Conservation (phyloP, 2,113 vertebrate species). For the Nothocercus julius region DNA sequence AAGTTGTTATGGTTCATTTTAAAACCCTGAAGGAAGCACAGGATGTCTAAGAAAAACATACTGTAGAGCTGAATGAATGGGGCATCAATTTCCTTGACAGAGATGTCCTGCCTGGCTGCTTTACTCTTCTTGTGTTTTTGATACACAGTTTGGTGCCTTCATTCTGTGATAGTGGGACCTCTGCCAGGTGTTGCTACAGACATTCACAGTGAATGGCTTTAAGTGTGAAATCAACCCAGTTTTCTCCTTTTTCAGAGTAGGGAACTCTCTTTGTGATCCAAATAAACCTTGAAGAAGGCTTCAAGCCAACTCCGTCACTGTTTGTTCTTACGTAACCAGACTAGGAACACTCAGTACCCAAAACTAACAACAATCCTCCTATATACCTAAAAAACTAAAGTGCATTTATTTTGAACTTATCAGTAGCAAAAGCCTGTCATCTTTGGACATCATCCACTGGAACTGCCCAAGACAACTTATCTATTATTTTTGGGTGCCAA, state of each 20-base stretch:
- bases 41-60: conserved; percentile 58
- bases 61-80: conserved; percentile 36
- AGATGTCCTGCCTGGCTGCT: conserved; percentile 49
- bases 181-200: conserved; percentile 61
- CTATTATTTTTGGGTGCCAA: conserved; percentile 62
- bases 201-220: conserved; percentile 60
- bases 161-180: conserved; percentile 61
- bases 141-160: conserved; percentile 61
- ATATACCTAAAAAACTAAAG: conserved; percentile 57
- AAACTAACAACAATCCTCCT: conserved; percentile 55
- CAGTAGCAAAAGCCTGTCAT: conserved; percentile 67
- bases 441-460: conserved; percentile 70
- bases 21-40: conserved; percentile 57
- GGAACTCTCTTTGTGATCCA: conserved; percentile 71
- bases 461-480: conserved; percentile 59
- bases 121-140: conserved; percentile 42
- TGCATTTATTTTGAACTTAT: conserved; percentile 66
- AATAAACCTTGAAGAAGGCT: conserved; percentile 69
- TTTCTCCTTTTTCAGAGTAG: conserved; percentile 55
- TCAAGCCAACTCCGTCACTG: conserved; percentile 54
- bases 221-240: conserved; percentile 71
- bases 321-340: conserved; percentile 62
- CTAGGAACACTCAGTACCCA: conserved; percentile 63
- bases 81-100: conserved; percentile 56
- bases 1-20: conserved; percentile 29